A percentile compares a stretch with the other conserved stretches of the same genome.
These are phyloP conservation scores for Apostichopus parvimensis DNA, from an alignment of 35 echinoderm and acorn worm genomes.

Conservation along the genomic window DNA sequence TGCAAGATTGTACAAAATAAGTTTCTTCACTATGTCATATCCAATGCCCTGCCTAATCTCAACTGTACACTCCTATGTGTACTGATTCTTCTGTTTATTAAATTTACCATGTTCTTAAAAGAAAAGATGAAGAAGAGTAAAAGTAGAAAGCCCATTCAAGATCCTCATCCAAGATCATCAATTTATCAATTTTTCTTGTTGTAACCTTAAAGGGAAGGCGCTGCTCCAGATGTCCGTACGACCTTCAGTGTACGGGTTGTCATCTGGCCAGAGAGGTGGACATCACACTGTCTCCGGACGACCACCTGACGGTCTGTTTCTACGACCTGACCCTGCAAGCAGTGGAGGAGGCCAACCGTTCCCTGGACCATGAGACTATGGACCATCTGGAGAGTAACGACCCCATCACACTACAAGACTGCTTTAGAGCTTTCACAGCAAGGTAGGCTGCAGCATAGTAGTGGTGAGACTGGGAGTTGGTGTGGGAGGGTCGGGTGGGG, in stretches of 20 bases:
- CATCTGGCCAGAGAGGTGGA: constrained; percentile 90
- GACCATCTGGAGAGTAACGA: constrained; percentile 60
- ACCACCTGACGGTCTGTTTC: constrained; percentile 87
- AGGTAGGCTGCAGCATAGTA: constrained; percentile 56
- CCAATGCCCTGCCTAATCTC: too few species aligned
- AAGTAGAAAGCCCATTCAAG: too few species aligned
- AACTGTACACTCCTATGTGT: too few species aligned
- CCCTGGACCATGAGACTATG: constrained; percentile 79
- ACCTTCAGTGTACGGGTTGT: constrained; percentile 87
- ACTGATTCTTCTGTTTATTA: too few species aligned
- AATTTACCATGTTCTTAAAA: too few species aligned
- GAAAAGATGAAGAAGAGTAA: too few species aligned
- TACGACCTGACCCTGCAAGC: constrained; percentile 64
- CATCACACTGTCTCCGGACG: constrained; percentile 75
- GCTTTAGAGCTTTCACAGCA: constrained; percentile 94
- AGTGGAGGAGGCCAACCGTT: constrained; percentile 74
- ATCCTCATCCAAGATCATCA: too few species aligned
- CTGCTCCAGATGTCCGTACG: constrained; percentile 84
- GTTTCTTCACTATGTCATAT: too few species aligned
- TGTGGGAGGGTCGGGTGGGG: background rate
- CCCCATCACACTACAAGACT: constrained; percentile 84
- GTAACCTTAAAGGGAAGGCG: constrained; percentile 64
- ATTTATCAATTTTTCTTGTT: too few species aligned
- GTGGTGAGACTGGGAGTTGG: background rate
- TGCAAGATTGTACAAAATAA: too few species aligned